A percentile compares a stretch with the other conserved stretches of the same genome.
These are phyloP conservation scores for Hydrozoanthus tunicans DNA, from an alignment of 64 coral and sea anemone species.

Conservation along the genomic window DNA sequence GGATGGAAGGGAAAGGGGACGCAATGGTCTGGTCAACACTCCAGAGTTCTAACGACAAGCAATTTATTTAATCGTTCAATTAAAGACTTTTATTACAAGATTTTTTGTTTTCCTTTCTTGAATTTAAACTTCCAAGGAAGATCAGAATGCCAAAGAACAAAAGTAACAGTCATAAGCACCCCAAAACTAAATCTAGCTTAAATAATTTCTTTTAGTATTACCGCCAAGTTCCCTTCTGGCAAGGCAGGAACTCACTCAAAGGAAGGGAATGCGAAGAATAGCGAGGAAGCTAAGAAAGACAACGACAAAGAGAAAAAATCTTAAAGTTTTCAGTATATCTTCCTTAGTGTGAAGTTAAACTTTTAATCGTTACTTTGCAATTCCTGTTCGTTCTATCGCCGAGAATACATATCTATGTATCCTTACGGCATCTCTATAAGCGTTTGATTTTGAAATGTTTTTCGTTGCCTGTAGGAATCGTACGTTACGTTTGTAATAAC, in stretches of 20 bases:
- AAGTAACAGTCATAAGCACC: background rate
- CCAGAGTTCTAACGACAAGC: too few species aligned
- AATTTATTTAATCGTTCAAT: too few species aligned
- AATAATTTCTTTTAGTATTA: background rate
- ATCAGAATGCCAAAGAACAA: background rate
- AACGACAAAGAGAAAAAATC: conserved; percentile 7
- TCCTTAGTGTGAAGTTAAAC: background rate
- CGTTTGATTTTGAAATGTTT: too few species aligned
- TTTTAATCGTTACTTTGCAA: background rate
- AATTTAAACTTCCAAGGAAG: background rate
- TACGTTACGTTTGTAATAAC: too few species aligned
- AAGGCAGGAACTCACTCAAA: background rate
- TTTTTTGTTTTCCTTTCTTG: background rate
- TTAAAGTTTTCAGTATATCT: background rate
- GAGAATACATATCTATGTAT: too few species aligned
- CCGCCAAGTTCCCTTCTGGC: background rate
- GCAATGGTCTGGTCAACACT: too few species aligned
- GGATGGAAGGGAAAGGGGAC: too few species aligned
- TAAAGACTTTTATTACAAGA: background rate
- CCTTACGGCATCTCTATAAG: too few species aligned
- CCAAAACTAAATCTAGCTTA: background rate
- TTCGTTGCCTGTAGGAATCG: too few species aligned
- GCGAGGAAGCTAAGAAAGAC: background rate
- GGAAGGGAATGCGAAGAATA: background rate
- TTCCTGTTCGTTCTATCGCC: background rate